phyloP scores from a whole-genome alignment of 2,797 vertebrate genomes.

The Micrastur ruficollis region DNA sequence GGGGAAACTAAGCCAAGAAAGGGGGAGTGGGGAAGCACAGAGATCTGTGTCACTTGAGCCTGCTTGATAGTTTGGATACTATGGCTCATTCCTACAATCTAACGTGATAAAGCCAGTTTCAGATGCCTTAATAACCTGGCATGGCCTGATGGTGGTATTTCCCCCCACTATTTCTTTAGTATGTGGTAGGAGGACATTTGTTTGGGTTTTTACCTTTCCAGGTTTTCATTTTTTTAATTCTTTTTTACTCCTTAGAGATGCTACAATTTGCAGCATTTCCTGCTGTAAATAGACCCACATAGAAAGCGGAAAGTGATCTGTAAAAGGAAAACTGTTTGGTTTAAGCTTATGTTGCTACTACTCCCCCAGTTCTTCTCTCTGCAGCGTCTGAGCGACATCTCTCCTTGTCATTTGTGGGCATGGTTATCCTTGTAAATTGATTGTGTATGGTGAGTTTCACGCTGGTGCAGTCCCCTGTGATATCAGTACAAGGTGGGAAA shows the following conservation, averaged over 20 bases:
- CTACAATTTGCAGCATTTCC: background rate
- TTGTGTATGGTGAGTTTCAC: background rate
- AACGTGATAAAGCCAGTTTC: background rate
- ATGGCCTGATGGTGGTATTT: background rate
- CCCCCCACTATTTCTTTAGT: background rate
- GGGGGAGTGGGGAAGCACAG: background rate
- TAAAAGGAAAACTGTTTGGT: conserved; percentile 35
- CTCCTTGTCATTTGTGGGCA: conserved; percentile 6
- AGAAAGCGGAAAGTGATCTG: conserved; percentile 56
- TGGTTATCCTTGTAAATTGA: background rate
- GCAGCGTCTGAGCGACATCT: conserved; percentile 8
- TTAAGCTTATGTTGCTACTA: conserved; percentile 38
- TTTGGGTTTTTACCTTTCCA: background rate
- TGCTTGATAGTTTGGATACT: background rate
- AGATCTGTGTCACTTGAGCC: background rate
- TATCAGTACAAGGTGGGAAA: background rate
- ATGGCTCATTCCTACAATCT: background rate
- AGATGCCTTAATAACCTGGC: background rate
- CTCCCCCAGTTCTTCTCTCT: conserved; percentile 25
- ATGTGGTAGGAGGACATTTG: background rate
- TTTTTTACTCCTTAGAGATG: background rate
- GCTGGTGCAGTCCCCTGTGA: background rate
- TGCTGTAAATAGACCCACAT: conserved; percentile 14
- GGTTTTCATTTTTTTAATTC: background rate
- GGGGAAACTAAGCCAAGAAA: background rate